Conservation (phyloP, 2,888 invertebrate genomes). For the Ephialtes manifestator region DNA sequence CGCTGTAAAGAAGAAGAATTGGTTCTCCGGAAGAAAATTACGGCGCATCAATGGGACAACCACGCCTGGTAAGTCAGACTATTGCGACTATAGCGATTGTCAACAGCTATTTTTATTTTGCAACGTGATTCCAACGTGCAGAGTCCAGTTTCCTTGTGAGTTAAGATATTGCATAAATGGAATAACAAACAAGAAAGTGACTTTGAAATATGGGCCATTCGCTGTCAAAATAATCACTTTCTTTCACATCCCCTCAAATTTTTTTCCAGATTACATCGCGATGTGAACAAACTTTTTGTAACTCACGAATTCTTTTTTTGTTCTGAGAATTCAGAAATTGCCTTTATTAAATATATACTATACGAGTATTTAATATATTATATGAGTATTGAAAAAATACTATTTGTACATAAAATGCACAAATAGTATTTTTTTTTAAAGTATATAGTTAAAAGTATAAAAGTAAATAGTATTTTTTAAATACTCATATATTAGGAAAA, state of each 20-base stretch:
- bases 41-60: slow-evolving; percentile 35
- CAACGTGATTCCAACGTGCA: slow-evolving; percentile 1
- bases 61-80: slow-evolving; percentile 40
- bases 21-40: slow-evolving; percentile 10
- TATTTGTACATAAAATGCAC: no score
- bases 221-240: neutral
- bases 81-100: neutral
- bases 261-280: neutral
- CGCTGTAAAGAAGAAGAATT: slow-evolving; percentile 27
- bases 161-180: neutral
- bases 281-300: neutral
- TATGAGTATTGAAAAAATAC: no score
- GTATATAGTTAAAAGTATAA: no score
- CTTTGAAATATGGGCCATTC: neutral
- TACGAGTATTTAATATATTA: no score
- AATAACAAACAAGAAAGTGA: neutral
- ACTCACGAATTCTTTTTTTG: no score
- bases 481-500: no score
- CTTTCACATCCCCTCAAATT: neutral
- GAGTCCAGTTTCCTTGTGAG: slow-evolving; percentile 4
- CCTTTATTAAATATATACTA: no score
- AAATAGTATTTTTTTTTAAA: no score
- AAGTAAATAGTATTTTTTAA: no score
- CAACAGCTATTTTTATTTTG: neutral
- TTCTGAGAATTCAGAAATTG: no score